Evolutionary conservation across 2,113 vertebrate species (phyloP).

Genomic region (Trematocara marginatum): DNA sequence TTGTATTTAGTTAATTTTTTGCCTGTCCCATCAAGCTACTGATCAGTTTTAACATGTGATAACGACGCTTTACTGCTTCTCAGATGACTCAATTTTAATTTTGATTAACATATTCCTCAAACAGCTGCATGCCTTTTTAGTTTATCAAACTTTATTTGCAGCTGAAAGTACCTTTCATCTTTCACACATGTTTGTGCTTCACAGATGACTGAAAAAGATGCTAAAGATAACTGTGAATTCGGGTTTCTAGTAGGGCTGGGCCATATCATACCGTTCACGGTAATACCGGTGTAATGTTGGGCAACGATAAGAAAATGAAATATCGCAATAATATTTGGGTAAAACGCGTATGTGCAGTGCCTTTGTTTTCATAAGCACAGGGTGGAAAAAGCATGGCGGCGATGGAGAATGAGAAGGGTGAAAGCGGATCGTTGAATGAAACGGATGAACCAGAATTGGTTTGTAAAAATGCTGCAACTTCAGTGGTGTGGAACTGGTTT

Average conservation of each 20-base stretch:
- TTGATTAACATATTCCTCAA: not conserved
- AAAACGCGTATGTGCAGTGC: rapidly evolving
- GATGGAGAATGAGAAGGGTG: rapidly evolving
- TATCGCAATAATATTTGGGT: not conserved
- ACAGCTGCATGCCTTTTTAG: not conserved
- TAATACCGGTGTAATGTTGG: not conserved
- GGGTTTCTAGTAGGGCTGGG: not conserved
- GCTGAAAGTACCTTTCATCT: not conserved
- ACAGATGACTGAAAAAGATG: not conserved
- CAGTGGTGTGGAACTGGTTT: not conserved
- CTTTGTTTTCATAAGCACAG: rapidly evolving
- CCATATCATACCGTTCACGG: not conserved
- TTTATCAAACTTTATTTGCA: not conserved
- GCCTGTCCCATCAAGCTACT: not conserved
- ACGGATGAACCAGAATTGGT: rapidly evolving
- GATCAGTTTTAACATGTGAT: not conserved
- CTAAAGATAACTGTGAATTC: not conserved
- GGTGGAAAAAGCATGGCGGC: rapidly evolving
- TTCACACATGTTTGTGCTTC: not conserved
- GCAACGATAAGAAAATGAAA: not conserved
- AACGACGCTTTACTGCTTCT: not conserved
- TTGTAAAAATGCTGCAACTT: rapidly evolving
- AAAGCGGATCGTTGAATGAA: rapidly evolving
- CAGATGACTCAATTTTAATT: not conserved
- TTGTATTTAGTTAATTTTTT: not conserved